Base-by-base conservation (phyloP, 2,888 invertebrate genomes). In the Cephus sareptanus region DNA sequence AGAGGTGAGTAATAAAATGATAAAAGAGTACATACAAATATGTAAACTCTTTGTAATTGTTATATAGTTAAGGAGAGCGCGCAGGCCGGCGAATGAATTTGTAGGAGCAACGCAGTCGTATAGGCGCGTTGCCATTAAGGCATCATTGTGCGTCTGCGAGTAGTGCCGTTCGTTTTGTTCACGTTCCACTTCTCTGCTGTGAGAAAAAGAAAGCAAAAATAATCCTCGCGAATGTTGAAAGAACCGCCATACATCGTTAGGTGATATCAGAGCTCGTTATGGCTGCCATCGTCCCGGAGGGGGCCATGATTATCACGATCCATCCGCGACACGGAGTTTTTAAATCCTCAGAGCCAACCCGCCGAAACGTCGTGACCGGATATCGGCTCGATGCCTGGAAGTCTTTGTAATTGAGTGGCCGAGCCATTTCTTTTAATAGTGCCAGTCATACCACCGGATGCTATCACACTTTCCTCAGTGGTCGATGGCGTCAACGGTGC, bases 341-440 rank as follows among this genome's bases (percentile, higher is more conserved):
- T 69, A 68, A 73, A 70, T 80, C 73, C 85, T 91, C 90, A 94
- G 83, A 94, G 94, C 96, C 95, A 95, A 84, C 95, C 95, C 75
- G 95, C 93, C 81, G 95, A 94, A 88, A 94, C 94, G 90, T 94
- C 95, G 92, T 95, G 95, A 1, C 95, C 95, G 91, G 95, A 94
- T 86, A 96, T 93, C 84, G 95, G 95, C 89, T 96, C 95, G 82
- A 96, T 95, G 82, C 95, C 95, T 30, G 95, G 94, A 86, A 96
- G 92, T 89, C 95, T 94, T 83, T 95, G 94, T 86, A 94, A 92
- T 87, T 93, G 93, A 85, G 93, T 93, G 87, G 94, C 93, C 83
- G 95, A 94, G 79, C 94, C 94, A 91, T 93, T 93, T 77, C 92
- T 90, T 85, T 93, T 93, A 79, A 88, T 84, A 74, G 87, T 87